Evolutionary conservation across 2,113 vertebrate species (phyloP), one percentile per base, ranked within the genome.

Genomic region (Chelonoidis abingdonii): DNA sequence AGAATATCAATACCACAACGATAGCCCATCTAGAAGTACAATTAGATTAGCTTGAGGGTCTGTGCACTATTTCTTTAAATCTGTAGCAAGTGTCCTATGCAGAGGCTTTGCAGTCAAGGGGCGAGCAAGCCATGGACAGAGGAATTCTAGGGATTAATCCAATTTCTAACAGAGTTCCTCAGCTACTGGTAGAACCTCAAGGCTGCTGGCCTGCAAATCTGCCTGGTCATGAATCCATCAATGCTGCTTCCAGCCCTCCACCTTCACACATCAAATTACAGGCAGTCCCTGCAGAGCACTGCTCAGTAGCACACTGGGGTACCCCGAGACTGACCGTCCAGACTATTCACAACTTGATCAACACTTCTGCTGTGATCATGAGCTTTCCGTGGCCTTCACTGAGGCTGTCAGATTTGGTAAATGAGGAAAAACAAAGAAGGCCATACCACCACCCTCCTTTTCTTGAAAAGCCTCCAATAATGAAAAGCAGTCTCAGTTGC

Each of bases 311-410:
- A 59, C 27, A 59, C 10, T 13, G 57, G 57, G 13, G 13, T 31
- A 31, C 29, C 29, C 59, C 4, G 24, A 62, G 29, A 62, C 59
- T 35, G 29, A 62, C 31, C 16, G 29, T 59, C 57, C 27, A 25
- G 29, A 38, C 80, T 80, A 49, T n/a, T 53, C 1, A 2, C 29
- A 79, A 38, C 31, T 49, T 56, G 89, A 25, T 12, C 53, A 85
- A 13, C 75, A 5, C 84, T 49, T 78, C 56, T 69, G 84, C 93
- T 50, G 52, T 6, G 38, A 24, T 75, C 11, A 9, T 41, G 72
- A 1, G 24, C 59, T 49, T 72, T 80, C 0, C 0, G 12, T 6
- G 50, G 8, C 12, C 54, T 3, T 83, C 53, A 5, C 59, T 25
- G 72, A 88, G 79, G 86, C 62, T 50, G 76, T 12, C 16, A 65